Conservation (phyloP, 2,888 invertebrate species). For the Euspilapteryx auroguttella region DNA sequence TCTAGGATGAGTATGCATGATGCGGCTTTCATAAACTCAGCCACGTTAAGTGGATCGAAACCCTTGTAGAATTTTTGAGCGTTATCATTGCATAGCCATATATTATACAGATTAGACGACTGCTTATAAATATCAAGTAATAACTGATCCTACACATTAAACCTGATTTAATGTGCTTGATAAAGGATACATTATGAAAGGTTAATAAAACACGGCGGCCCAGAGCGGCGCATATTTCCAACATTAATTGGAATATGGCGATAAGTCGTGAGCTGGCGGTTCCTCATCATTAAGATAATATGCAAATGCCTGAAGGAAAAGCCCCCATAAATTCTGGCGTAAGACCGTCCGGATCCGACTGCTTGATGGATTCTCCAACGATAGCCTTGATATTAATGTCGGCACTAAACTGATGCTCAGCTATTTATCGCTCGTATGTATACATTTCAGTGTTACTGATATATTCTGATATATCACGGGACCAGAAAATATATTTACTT, state of each 20-base stretch:
- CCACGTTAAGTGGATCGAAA: slow-evolving; percentile 16
- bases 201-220: slow-evolving; percentile 35
- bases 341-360: slow-evolving; percentile 18
- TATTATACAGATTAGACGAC: slow-evolving; percentile 14
- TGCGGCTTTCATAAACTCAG: too few species aligned
- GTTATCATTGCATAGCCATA: slow-evolving; percentile 7
- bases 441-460: too few species aligned
- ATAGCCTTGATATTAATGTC: slow-evolving; percentile 17
- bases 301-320: slow-evolving; percentile 31
- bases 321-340: slow-evolving; percentile 23
- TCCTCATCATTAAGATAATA: slow-evolving; percentile 48
- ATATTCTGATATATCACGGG: too few species aligned
- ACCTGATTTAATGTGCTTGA: slow-evolving; percentile 27
- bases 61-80: not conserved
- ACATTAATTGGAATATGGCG: slow-evolving; percentile 48
- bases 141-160: slow-evolving; percentile 25
- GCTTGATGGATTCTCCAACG: slow-evolving; percentile 31
- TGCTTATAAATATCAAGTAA: slow-evolving; percentile 17
- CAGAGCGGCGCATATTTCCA: slow-evolving; percentile 31
- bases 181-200: slow-evolving; percentile 37
- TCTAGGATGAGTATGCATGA: too few species aligned
- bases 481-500: too few species aligned
- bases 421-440: not conserved
- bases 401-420: slow-evolving; percentile 7
- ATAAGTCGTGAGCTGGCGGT: slow-evolving; percentile 31